These are phyloP conservation scores for Brienomyrus brachyistius DNA, from an alignment of 2,113 vertebrate species.

Conservation along the genomic window DNA sequence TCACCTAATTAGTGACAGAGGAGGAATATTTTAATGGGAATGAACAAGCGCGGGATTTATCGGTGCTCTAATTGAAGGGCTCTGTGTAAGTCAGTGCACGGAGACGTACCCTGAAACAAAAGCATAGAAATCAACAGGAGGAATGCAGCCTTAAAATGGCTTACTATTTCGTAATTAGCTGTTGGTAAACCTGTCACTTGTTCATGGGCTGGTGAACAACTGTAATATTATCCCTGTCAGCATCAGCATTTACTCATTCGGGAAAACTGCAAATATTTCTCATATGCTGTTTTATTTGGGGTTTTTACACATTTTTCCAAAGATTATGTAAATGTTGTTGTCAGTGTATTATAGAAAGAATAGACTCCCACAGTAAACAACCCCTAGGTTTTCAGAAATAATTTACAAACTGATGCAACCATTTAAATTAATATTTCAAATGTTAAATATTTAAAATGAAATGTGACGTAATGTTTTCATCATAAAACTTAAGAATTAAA, in stretches of 20 bases:
- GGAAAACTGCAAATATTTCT: not conserved
- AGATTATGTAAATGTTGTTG: not conserved
- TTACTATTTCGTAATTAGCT: conserved; percentile 56
- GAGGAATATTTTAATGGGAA: conserved; percentile 64
- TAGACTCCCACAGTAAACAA: not conserved
- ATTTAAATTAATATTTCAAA: not conserved
- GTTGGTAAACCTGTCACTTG: conserved; percentile 49
- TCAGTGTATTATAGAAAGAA: not conserved
- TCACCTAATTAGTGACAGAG: conserved; percentile 61
- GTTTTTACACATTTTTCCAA: conserved; percentile 2
- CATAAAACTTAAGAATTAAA: not conserved
- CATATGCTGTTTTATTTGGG: not conserved
- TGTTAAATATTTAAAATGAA: not conserved
- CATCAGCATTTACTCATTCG: not conserved
- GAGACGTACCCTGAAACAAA: conserved; percentile 11
- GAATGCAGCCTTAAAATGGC: conserved; percentile 49
- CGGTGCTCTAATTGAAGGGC: conserved; percentile 59
- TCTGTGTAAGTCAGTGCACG: conserved; percentile 38
- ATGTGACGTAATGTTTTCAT: not conserved
- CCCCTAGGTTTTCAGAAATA: not conserved
- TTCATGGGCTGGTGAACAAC: conserved; percentile 36
- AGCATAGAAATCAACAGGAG: conserved; percentile 13
- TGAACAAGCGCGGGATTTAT: conserved; percentile 59
- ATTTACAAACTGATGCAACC: not conserved
- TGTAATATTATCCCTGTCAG: not conserved